These are phyloP conservation scores for Hyphantria cunea DNA, from an alignment of 1,140 invertebrate genomes.

Conservation along the genomic window DNA sequence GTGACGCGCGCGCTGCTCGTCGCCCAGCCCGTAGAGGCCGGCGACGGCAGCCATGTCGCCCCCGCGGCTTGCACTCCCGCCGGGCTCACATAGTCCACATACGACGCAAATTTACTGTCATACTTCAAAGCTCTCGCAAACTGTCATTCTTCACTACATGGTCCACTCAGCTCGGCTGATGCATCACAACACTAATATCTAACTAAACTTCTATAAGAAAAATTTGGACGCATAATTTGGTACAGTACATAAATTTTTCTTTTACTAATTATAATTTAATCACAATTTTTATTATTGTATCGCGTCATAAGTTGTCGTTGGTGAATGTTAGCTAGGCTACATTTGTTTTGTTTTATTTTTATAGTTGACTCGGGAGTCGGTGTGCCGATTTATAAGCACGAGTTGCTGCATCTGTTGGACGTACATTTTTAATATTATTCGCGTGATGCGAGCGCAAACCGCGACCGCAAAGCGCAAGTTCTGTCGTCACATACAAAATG, in stretches of 20 bases:
- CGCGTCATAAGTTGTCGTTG: slow-evolving; percentile 65
- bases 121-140: slow-evolving; percentile 20
- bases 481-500: not conserved
- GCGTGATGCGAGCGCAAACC: not conserved
- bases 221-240: slow-evolving; percentile 76
- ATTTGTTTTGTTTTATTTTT: slow-evolving; percentile 40
- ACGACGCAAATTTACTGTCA: slow-evolving; percentile 34
- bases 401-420: slow-evolving; percentile 24
- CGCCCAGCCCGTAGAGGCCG: slow-evolving; percentile 71
- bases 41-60: slow-evolving; percentile 69
- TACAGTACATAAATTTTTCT: slow-evolving; percentile 47
- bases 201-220: slow-evolving; percentile 37
- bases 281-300: slow-evolving; percentile 79
- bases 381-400: slow-evolving; percentile 5
- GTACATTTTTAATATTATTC: not conserved
- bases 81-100: slow-evolving; percentile 32
- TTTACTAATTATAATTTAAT: slow-evolving; percentile 51
- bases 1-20: slow-evolving; percentile 72
- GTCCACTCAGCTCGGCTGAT: slow-evolving; percentile 32
- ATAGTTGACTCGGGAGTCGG: slow-evolving; percentile 30
- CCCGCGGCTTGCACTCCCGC: slow-evolving; percentile 43
- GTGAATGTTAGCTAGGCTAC: slow-evolving; percentile 36
- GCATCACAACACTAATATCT: slow-evolving; percentile 57
- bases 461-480: slow-evolving; percentile 11
- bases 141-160: slow-evolving; percentile 37